Percentiles rank a stretch among this genome's conserved stretches.
Evolutionary conservation across 1,140 invertebrate species (phyloP).

Genomic region (Solen grandis): DNA sequence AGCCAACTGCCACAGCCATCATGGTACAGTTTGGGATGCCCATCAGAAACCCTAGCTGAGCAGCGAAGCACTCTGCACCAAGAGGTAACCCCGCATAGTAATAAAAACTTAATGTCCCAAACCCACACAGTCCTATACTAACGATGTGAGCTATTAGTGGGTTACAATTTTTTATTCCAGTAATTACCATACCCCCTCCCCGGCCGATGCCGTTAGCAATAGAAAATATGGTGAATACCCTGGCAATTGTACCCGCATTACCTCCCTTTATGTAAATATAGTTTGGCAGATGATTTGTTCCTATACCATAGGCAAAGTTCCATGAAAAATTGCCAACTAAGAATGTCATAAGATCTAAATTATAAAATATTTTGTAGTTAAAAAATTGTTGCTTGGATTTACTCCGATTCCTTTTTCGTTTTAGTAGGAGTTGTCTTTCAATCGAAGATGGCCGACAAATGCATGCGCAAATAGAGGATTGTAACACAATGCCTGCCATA

Average conservation of each 20-base stretch:
- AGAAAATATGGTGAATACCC: not conserved
- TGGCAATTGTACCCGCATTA: not conserved
- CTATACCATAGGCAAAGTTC: not conserved
- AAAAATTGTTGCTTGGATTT: no score
- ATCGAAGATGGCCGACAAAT: no score
- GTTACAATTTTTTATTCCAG: not conserved
- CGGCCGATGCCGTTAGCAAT: not conserved
- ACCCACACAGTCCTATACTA: not conserved
- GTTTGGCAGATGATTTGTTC: not conserved
- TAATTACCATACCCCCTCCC: not conserved
- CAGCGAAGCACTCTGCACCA: not conserved
- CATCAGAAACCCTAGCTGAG: not conserved
- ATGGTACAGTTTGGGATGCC: not conserved
- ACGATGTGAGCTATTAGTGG: not conserved
- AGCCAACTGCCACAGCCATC: not conserved
- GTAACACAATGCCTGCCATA: no score
- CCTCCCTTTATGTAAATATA: not conserved
- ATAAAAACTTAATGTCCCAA: not conserved
- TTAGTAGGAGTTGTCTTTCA: no score
- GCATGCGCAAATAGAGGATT: no score
- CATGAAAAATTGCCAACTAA: no score
- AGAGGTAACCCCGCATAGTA: not conserved
- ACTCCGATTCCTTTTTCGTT: no score
- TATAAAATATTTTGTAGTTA: no score
- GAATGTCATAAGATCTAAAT: no score